Evolutionary conservation across 2,113 vertebrate genomes (phyloP), one percentile per base, ranked within the genome.

Genomic region (Vimba vimba): DNA sequence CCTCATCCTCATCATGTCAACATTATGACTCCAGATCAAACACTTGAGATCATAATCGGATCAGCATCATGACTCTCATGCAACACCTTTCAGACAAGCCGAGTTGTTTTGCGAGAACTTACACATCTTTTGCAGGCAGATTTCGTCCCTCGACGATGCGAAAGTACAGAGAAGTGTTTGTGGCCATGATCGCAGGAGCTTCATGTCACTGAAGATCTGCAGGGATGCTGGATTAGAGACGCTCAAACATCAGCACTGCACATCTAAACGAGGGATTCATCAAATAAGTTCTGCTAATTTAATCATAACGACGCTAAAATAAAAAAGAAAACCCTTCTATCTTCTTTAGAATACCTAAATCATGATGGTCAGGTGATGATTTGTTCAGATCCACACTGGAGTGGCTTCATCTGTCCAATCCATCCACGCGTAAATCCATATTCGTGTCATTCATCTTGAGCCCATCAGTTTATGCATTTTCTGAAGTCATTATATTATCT

Each of bases 101-200:
- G 39, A 43, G 25, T 3, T 11, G 66, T 71, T 71, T 1, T 19
- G 17, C 68, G 2, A 21, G 1, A 79, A 92, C 91, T 98, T 92
- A 98, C 97, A 98, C 95, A 87, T 97, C 97, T 94, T 97, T 97
- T 91, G 96, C 96, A 0, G 97, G 97, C 90, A 97, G 96, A 84
- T 95, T 95, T 90, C 95, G 95, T 77, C 96, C 97, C 91, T 97
- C 97, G 92, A 97, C 95, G 92, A 97, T 94, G 45, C 97, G 96
- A 89, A 97, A 96, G 91, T 95, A 95, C 83, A 98, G 94, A 69
- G 95, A 95, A 59, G 95, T 96, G 91, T 94, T 69, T 39, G 10
- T 59, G 45, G 21, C n/a, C 66, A 25, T 8, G 4, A 6, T 7
- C 23, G 55, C 6, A 55, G 52, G 52, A 10, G 36, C 47, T 2